Conservation (phyloP, 2,113 vertebrate species). For the Baryphthengus martii region DNA sequence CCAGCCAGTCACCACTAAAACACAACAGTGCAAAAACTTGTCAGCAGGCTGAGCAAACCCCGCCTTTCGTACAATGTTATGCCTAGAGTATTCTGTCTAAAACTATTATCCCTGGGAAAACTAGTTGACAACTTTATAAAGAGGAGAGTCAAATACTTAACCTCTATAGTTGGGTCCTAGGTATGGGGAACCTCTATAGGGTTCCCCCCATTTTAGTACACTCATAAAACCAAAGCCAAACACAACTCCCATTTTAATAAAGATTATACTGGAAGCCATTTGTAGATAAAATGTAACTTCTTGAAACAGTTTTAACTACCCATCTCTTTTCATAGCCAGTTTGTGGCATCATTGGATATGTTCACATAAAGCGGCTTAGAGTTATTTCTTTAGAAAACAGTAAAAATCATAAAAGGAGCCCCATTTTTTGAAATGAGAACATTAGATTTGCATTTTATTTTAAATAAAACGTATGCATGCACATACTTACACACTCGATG, state of each 20-base stretch:
- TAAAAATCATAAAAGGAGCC: not conserved
- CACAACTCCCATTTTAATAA: not conserved
- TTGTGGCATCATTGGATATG: not conserved
- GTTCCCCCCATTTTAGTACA: not conserved
- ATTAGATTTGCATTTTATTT: not conserved
- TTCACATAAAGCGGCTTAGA: not conserved
- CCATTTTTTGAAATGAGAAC: not conserved
- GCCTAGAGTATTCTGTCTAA: not conserved
- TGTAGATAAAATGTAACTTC: not conserved
- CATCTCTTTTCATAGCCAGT: fast-evolving
- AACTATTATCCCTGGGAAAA: not conserved
- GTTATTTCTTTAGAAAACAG: not conserved
- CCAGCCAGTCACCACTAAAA: not conserved
- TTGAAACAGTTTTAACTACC: not conserved
- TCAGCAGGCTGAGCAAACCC: not conserved
- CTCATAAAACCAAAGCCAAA: not conserved
- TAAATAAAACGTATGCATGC: not conserved
- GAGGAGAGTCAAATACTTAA: not conserved
- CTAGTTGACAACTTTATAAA: not conserved
- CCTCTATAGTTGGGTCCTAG: too few relatives aligned
- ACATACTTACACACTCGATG: not conserved
- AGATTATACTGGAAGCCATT: not conserved
- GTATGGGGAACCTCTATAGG: not conserved
- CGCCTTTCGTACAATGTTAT: not conserved
- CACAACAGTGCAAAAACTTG: not conserved